A percentile compares a stretch with the other conserved stretches of the same genome.
phyloP scores from a whole-genome alignment of 2,797 vertebrate species.

The Chelonia mydas region DNA sequence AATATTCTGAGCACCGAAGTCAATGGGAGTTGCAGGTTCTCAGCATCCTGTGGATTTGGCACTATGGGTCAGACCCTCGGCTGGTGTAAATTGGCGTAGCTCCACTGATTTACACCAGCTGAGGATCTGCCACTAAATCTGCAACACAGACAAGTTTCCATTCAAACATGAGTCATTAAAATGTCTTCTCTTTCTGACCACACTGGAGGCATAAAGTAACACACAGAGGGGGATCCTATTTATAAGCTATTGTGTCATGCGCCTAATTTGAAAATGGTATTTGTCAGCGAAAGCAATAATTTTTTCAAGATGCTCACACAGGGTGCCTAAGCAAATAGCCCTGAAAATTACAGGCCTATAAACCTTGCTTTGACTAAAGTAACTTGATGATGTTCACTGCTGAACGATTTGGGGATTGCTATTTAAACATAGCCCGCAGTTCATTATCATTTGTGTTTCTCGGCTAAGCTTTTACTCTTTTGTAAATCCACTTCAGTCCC shows the following conservation, averaged over 20 bases:
- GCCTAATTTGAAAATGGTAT: slow-evolving; percentile 59
- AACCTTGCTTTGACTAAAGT: slow-evolving; percentile 63
- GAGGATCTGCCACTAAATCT: not conserved
- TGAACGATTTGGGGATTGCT: slow-evolving; percentile 64
- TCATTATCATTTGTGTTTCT: slow-evolving; percentile 80
- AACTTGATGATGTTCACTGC: slow-evolving; percentile 35
- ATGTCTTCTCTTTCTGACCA: slow-evolving; percentile 23
- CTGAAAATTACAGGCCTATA: slow-evolving; percentile 53
- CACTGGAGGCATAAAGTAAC: not conserved
- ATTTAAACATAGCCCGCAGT: slow-evolving; percentile 77
- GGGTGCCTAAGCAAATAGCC: slow-evolving; percentile 49
- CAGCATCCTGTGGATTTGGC: accelerated
- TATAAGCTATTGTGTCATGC: slow-evolving; percentile 10
- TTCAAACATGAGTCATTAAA: slow-evolving; percentile 17
- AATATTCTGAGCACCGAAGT: not conserved
- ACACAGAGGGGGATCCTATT: slow-evolving; percentile 28
- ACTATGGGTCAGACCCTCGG: not conserved
- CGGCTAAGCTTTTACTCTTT: slow-evolving; percentile 76
- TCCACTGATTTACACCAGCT: accelerated
- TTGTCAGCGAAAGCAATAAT: slow-evolving; percentile 42
- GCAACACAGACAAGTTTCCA: slow-evolving; percentile 15
- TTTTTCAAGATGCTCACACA: slow-evolving; percentile 48
- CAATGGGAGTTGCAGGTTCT: not conserved
- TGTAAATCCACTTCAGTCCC: slow-evolving; percentile 70
- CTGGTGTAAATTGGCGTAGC: accelerated